Conservation (phyloP, 1,140 invertebrate species). For the Campoletis sonorensis region DNA sequence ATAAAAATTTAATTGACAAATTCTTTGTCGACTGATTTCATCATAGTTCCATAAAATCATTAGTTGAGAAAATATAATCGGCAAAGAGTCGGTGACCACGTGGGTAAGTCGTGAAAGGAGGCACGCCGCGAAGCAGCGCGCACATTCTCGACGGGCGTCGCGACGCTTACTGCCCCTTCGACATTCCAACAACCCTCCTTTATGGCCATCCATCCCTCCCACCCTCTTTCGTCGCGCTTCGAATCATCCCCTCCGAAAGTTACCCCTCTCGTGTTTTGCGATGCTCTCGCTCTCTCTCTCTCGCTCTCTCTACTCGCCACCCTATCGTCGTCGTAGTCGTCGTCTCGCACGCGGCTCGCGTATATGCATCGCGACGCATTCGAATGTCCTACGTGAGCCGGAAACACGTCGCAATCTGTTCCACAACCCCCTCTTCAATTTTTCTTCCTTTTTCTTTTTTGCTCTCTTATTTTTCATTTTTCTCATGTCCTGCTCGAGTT, state of each 20-base stretch:
- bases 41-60: neutral
- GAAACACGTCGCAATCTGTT: conserved; percentile 42
- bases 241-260: conserved; percentile 14
- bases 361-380: conserved; percentile 42
- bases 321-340: conserved; percentile 1
- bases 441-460: conserved; percentile 1
- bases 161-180: conserved; percentile 56
- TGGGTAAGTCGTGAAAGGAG: conserved; percentile 40
- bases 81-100: conserved; percentile 45
- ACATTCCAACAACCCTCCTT: conserved; percentile 51
- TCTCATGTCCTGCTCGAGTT: neutral
- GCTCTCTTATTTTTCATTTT: conserved; percentile 23
- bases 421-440: conserved; percentile 8
- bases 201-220: conserved; percentile 48
- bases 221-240: conserved; percentile 18
- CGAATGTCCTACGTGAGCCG: conserved; percentile 46
- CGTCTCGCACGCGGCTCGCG: conserved; percentile 33
- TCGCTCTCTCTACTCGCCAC: conserved; percentile 4
- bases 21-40: neutral
- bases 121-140: conserved; percentile 36
- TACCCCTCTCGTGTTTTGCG: neutral
- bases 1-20: neutral
- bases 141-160: conserved; percentile 53
- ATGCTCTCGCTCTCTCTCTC: neutral
- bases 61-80: neutral